These are phyloP conservation scores for Sphaerodactylus townsendi DNA, from an alignment of 2,113 vertebrate species.

Conservation along the genomic window DNA sequence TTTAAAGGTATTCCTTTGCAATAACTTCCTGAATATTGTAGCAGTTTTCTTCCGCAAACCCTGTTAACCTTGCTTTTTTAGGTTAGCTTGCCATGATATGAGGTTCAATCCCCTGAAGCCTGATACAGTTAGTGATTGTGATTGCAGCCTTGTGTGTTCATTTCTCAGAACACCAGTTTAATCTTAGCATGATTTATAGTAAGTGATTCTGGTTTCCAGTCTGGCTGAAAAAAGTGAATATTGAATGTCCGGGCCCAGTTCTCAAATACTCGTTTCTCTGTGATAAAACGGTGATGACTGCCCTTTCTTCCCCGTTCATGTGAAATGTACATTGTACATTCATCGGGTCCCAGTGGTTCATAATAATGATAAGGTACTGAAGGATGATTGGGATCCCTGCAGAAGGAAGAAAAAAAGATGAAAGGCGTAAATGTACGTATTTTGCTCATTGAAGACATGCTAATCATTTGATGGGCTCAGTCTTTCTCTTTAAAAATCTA, in stretches of 20 bases:
- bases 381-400: conserved; percentile 86
- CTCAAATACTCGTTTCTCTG: conserved; percentile 95
- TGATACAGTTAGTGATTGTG: neutral
- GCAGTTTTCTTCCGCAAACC: conserved; percentile 12
- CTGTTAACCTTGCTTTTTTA: conserved; percentile 1
- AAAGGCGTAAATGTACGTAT: conserved; percentile 26
- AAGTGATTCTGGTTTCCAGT: conserved; percentile 86
- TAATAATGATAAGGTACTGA: conserved; percentile 98
- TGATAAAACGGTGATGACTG: conserved; percentile 98
- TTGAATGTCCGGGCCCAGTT: conserved; percentile 94
- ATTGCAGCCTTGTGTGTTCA: rapidly evolving
- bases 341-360: conserved; percentile 89
- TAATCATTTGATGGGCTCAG: conserved; percentile 48
- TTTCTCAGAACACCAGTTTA: conserved; percentile 65
- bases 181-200: conserved; percentile 39
- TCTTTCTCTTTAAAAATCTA: conserved; percentile 1
- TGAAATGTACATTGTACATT: conserved; percentile 97
- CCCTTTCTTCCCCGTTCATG: conserved; percentile 94
- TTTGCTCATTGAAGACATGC: conserved; percentile 38
- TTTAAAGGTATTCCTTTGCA: conserved; percentile 16
- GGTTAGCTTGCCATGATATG: neutral
- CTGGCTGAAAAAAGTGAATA: conserved; percentile 95
- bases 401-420: conserved; percentile 46
- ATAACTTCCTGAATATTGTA: conserved; percentile 21
- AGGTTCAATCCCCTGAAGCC: conserved; percentile 4